Conservation (phyloP, 2,113 vertebrate genomes). For the Columba livia region DNA sequence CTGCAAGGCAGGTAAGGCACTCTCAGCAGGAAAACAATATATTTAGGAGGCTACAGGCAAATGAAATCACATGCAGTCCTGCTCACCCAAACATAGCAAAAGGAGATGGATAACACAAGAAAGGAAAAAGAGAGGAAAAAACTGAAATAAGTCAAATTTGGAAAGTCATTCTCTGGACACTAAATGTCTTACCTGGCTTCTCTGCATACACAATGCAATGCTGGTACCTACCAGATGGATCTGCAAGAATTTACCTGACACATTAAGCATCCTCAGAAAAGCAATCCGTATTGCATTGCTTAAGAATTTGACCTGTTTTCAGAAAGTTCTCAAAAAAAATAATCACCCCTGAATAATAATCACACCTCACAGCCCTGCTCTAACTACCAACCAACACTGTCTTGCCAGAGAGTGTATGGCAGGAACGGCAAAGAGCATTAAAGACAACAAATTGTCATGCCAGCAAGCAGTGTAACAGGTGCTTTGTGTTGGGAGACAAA, state of each 20-base stretch:
- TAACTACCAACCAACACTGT: neutral
- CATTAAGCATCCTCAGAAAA: neutral
- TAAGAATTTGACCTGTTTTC: neutral
- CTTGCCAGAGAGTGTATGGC: accelerated
- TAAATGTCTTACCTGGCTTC: neutral
- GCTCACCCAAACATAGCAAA: neutral
- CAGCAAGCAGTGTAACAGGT: neutral
- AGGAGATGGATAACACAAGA: neutral
- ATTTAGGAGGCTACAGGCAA: neutral
- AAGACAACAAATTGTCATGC: neutral
- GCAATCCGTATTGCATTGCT: neutral
- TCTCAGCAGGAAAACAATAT: neutral
- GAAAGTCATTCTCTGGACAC: neutral
- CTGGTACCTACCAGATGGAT: neutral
- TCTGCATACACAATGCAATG: accelerated
- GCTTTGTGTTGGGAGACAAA: accelerated
- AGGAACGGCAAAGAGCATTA: neutral
- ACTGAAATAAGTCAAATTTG: neutral
- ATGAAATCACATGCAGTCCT: neutral
- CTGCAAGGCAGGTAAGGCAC: neutral
- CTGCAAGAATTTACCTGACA: neutral
- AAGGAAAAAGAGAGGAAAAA: neutral
- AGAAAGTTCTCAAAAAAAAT: neutral
- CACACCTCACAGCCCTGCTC: neutral
- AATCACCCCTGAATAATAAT: neutral